phyloP scores from a whole-genome alignment of 2,888 invertebrate species.

The Syrphus vitripennis region DNA sequence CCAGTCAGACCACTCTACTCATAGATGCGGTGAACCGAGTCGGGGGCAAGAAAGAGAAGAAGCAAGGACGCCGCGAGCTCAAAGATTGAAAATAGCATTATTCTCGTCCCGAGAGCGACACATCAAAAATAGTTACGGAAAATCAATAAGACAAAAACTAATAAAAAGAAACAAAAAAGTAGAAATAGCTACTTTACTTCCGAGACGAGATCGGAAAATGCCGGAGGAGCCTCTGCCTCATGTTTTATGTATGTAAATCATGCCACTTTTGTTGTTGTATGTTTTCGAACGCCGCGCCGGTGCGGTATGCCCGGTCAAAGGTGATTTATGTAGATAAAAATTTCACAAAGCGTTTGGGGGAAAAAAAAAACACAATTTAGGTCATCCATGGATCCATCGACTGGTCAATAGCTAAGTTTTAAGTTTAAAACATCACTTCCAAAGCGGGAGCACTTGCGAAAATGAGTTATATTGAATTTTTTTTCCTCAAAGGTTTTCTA shows the following conservation, averaged over 20 bases:
- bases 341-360: conserved; percentile 31
- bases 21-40: background rate
- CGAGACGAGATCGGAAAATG: conserved; percentile 14
- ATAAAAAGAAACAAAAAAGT: too few relatives aligned
- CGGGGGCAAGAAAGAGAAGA: background rate
- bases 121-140: conserved; percentile 1
- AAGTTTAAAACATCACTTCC: conserved; percentile 1
- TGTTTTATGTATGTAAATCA: conserved; percentile 32
- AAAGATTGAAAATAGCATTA: background rate
- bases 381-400: conserved; percentile 12
- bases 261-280: conserved; percentile 36
- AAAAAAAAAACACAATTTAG: conserved; percentile 49
- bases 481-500: background rate
- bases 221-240: conserved; percentile 1
- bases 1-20: background rate
- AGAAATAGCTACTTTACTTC: background rate
- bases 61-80: background rate
- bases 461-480: background rate
- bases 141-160: too few relatives aligned
- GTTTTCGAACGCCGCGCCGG: conserved; percentile 51
- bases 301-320: conserved; percentile 56
- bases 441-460: background rate
- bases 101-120: background rate
- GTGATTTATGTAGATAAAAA: conserved; percentile 21
- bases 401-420: background rate